Percentiles rank a stretch among this genome's conserved stretches.
Conservation (phyloP, 92 coral and sea anemone genomes). For the Pocillopora grandis region DNA sequence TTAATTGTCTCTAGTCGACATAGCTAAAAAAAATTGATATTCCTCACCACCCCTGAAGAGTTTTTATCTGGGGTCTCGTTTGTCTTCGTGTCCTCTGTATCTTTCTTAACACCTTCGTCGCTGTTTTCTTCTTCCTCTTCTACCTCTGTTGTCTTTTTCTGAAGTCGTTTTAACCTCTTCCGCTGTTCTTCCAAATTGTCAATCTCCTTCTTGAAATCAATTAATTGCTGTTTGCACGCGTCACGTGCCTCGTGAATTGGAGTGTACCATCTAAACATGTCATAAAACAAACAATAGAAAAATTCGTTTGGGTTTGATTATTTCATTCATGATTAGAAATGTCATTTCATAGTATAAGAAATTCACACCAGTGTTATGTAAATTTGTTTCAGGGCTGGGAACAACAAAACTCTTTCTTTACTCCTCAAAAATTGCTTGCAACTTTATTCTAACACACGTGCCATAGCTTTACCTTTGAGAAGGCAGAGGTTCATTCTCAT, state of each 20-base stretch:
- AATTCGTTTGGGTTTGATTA: not conserved
- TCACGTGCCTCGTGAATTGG: slow-evolving; percentile 89
- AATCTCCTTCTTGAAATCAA: slow-evolving; percentile 66
- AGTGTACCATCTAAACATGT: slow-evolving; percentile 74
- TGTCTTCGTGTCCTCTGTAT: not conserved
- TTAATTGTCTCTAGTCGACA: too few species aligned
- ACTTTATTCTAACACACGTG: not conserved
- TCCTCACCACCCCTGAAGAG: not conserved
- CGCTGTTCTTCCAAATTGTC: slow-evolving; percentile 54
- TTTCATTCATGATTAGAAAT: not conserved
- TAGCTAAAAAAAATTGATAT: too few species aligned
- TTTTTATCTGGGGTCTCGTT: slow-evolving; percentile 6
- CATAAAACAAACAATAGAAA: not conserved
- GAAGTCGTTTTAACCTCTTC: slow-evolving; percentile 8
- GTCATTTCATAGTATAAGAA: too few species aligned
- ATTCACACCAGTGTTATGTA: too few species aligned
- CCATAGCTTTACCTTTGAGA: slow-evolving; percentile 24
- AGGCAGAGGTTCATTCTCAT: slow-evolving; percentile 68
- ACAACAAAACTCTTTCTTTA: too few species aligned
- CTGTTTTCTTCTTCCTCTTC: slow-evolving; percentile 2
- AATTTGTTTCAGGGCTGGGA: too few species aligned
- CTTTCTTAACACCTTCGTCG: slow-evolving; percentile 1
- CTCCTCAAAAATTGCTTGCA: not conserved
- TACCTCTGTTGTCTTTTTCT: not conserved
- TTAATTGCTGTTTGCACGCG: slow-evolving; percentile 58